These are phyloP conservation scores for Eupeodes luniger DNA, from an alignment of 2,888 invertebrate genomes.

Conservation along the genomic window DNA sequence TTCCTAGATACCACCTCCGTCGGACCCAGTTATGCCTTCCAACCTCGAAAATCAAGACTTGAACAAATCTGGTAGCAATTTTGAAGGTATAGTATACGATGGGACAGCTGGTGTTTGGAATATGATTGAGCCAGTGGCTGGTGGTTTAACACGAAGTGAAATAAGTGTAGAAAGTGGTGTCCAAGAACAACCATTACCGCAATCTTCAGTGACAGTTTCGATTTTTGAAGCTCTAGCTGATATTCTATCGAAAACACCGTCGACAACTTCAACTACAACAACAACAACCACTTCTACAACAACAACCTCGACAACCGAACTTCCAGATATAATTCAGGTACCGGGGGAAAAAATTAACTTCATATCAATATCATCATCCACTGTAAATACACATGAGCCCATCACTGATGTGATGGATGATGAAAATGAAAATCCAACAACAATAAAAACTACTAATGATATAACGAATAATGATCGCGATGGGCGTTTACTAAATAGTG, in stretches of 20 bases:
- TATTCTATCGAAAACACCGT: slow-evolving; percentile 83
- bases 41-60: slow-evolving; percentile 44
- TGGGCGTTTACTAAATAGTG: slow-evolving; percentile 71
- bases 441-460: slow-evolving; percentile 77
- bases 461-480: slow-evolving; percentile 76
- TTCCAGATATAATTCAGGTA: slow-evolving; percentile 78
- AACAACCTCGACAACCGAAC: slow-evolving; percentile 77
- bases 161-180: slow-evolving; percentile 86
- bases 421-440: slow-evolving; percentile 59
- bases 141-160: slow-evolving; percentile 77
- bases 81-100: slow-evolving; percentile 56
- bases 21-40: not conserved
- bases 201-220: slow-evolving; percentile 84
- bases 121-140: slow-evolving; percentile 77
- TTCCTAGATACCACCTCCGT: slow-evolving; percentile 25
- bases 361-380: slow-evolving; percentile 53
- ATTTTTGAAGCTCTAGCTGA: slow-evolving; percentile 87
- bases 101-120: slow-evolving; percentile 75
- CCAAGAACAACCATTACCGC: slow-evolving; percentile 32
- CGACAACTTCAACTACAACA: slow-evolving; percentile 76
- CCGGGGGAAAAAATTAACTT: slow-evolving; percentile 63
- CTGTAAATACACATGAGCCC: slow-evolving; percentile 76
- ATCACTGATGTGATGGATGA: slow-evolving; percentile 68
- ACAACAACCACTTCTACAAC: slow-evolving; percentile 76
- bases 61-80: slow-evolving; percentile 12